Evolutionary conservation across 2,797 vertebrate species (phyloP), one percentile per base, ranked within the genome.

Genomic region (Sebastes itinus): DNA sequence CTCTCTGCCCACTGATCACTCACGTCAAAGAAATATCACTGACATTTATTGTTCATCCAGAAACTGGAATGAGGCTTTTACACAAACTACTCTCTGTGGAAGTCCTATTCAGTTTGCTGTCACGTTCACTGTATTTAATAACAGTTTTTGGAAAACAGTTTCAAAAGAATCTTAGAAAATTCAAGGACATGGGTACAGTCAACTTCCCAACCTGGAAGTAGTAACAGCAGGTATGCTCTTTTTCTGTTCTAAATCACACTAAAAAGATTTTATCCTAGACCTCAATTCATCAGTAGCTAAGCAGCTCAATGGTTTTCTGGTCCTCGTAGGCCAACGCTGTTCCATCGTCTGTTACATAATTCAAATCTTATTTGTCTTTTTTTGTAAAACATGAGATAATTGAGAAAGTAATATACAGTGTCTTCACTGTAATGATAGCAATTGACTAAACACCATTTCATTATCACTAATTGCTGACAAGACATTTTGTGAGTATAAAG

Each of bases 31-130:
- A 77, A 55, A 80, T 73, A 82, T 76, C 60, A 23, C 65, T 76
- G 74, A 77, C 59, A 72, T 82, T 67, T 74, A 65, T 33, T 42
- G 33, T 77, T 66, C 63, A 46, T 72, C 7, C 63, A 70, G 63
- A 60, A 62, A 75, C 38, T 63, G 22, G 56, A 72, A 58, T 66
- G 12, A 6, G 6, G n/a, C 27, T 77, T 75, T 68, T 33, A 60
- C 22, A 23, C 7, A 49, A 10, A 60, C 12, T 38, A 49, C 3
- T 49, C 35, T 52, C 20, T 42, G 7, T n/a, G 3, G 10, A 59
- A 25, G 16, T 38, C 25, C n/a, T 46, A 25, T 58, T 78, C 2
- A 56, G 6, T 64, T 28, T 32, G 6, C 14, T 22, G 9, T 27
- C n/a, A 56, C 13, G 79, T 62, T 60, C 27, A 9, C 55, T 72